Base-by-base conservation (phyloP, 92 coral and sea anemone species). In the Umimayanthus chanpuru region DNA sequence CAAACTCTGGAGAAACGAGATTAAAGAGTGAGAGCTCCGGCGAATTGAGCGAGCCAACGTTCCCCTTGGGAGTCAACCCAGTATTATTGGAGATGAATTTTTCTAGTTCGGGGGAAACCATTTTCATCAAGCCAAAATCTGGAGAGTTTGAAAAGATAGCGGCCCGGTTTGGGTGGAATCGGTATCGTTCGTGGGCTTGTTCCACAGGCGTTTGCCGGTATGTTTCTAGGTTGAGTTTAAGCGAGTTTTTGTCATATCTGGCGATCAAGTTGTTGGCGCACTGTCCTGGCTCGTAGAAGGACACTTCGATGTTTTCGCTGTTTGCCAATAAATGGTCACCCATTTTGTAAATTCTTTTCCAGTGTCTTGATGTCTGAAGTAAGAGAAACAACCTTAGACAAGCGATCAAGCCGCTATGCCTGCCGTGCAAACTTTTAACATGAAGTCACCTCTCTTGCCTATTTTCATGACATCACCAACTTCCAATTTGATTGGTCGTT, bases 1-100 rank as follows among this genome's bases (percentile, higher is more conserved):
- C 99, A 88, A 97, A 97, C 84, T 97, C 99, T 0, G 99, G 99
- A 72, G 99, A 97, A 36, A 95, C 95, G 10, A 97, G 91, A 76
- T 93, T 97, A 58, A 97, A 94, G 5, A 97, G 92, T 20, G 96
- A 94, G 40, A 97, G 90, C 76, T 97, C 99, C 15, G 99, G 96
- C 44, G 97, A 94, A 67, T 94, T 89, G 3, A 95, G 91, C 1
- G 93, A 90, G 0, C 91, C 92, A 1, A 93, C 95, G 40, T 93
- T 94, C 5, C 96, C 94, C 67, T 89, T 91, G 6, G 95, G 96
- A 5, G 98, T 95, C 15, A 92, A 81, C 10, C 95, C 98, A 16
- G 98, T 92, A 49, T 95, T 92, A 82, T 91, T 96, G 5, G 96
- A 98, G 76, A 97, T 97, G 91, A 97, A 94, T 70, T 91, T 91